These are phyloP conservation scores for Digitonthophagus gazella DNA, from an alignment of 2,888 invertebrate genomes.

Conservation along the genomic window DNA sequence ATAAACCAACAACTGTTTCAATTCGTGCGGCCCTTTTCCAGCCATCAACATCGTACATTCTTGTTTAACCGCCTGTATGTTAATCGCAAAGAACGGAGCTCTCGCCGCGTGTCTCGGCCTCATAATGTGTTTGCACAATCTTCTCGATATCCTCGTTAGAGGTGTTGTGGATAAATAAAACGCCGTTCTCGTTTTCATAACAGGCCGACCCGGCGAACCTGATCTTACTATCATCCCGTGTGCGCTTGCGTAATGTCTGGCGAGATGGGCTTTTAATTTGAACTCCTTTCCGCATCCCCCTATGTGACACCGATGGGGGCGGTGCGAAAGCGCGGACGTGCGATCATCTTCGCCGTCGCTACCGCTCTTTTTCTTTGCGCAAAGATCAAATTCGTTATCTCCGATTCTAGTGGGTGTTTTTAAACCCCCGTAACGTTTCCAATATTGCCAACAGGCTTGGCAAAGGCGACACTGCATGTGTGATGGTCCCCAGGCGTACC, in stretches of 20 bases:
- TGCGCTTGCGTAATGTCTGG: constrained; percentile 89
- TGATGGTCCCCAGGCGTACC: constrained; percentile 96
- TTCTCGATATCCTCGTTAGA: constrained; percentile 83
- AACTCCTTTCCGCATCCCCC: constrained; percentile 94
- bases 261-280: constrained; percentile 90
- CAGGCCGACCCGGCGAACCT: constrained; percentile 76
- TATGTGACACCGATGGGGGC: constrained; percentile 86
- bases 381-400: constrained; percentile 52
- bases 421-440: constrained; percentile 98
- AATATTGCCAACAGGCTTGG: constrained; percentile 92
- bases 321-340: constrained; percentile 59
- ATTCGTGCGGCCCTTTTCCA: constrained; percentile 57
- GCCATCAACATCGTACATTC: constrained; percentile 71
- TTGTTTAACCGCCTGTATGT: constrained; percentile 78
- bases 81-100: constrained; percentile 78
- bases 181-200: constrained; percentile 96
- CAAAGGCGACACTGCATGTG: constrained; percentile 93
- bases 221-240: constrained; percentile 77
- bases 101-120: constrained; percentile 85
- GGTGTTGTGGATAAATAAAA: constrained; percentile 93
- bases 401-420: constrained; percentile 68
- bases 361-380: constrained; percentile 52
- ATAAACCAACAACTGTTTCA: constrained; percentile 57
- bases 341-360: constrained; percentile 56
- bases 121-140: constrained; percentile 79